Conservation (phyloP, 1,140 invertebrate genomes). For the Lepidurus couesii region DNA sequence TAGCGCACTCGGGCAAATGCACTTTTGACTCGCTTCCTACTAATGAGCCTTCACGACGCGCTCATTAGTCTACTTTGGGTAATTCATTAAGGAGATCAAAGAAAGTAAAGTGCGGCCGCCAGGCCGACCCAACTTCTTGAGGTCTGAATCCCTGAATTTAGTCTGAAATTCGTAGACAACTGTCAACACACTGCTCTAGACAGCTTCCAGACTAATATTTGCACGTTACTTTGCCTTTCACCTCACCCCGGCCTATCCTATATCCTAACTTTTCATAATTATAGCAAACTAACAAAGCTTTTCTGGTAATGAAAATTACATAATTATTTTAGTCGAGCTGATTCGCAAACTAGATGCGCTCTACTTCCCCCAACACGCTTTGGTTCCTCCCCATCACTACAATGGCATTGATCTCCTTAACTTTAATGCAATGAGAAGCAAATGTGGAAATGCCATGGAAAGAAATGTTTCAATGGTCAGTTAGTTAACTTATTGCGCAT, state of each 20-base stretch:
- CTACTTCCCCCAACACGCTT: too few relatives aligned
- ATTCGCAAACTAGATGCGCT: background rate
- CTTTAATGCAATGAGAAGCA: background rate
- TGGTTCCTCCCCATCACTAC: too few relatives aligned
- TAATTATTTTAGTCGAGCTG: background rate
- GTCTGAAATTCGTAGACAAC: background rate
- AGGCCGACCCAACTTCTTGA: background rate
- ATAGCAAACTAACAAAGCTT: background rate
- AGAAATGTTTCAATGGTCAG: background rate
- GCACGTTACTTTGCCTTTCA: background rate
- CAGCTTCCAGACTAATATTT: background rate
- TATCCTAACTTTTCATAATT: too few relatives aligned
- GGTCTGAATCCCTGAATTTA: background rate
- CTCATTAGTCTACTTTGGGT: constrained; percentile 10
- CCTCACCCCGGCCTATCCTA: too few relatives aligned
- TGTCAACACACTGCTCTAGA: background rate
- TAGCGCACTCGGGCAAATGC: background rate
- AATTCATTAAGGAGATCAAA: constrained; percentile 12
- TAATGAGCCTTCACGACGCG: background rate
- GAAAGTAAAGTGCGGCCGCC: background rate
- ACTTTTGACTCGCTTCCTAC: background rate
- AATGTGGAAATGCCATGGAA: background rate
- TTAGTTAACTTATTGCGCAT: background rate
- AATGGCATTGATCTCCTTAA: background rate
- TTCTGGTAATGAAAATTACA: background rate